Evolutionary conservation across 2,888 invertebrate genomes (phyloP), one percentile per base, ranked within the genome.

Genomic region (Hirtodrosophila duncani): DNA sequence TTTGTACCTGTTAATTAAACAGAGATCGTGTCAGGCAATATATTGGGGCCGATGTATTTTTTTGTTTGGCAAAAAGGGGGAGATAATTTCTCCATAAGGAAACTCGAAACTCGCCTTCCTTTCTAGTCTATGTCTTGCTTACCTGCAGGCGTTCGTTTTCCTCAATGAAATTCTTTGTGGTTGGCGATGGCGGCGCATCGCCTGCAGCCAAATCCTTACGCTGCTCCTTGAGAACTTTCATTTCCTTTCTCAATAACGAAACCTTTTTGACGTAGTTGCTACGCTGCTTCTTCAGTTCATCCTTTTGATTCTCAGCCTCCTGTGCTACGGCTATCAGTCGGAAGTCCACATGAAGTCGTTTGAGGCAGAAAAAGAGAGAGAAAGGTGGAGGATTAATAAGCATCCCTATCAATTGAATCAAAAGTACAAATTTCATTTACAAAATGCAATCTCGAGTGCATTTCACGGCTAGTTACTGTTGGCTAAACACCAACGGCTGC

Each of bases 121-220:
- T 7, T 9, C 11, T 33, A 5, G 3, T 4, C 18, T 4, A 31
- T 27, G 3, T 24, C 2, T 10, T 7, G 82, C 87, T 89, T 89
- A 94, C 95, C 93, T 95, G 95, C 42, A 95, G 87, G 78, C 93
- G 94, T 74, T 92, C 91, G 86, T 95, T 95, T 86, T 95, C 94
- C 83, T 93, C 92, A 50, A 94, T 89, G 83, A 94, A 93, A 62
- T 92, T 90, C 85, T 91, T 92, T 72, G 92, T 93, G 62, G 94
- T 94, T 0, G 93, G 92, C 55, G 93, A 92, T 21, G 91, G 91
- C 3, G 93, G 92, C 1, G 67, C 82, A 9, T 63, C 74, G 1
- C 91, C 91, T 0, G 82, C 79, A 2, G 91, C 89, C 29, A 95
- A 89, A 83, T 94, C 94, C 59, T 91, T 91, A 56, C 93, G 92